These are phyloP conservation scores for Drosophila stalkeri DNA, from an alignment of 2,888 invertebrate genomes.

Conservation along the genomic window DNA sequence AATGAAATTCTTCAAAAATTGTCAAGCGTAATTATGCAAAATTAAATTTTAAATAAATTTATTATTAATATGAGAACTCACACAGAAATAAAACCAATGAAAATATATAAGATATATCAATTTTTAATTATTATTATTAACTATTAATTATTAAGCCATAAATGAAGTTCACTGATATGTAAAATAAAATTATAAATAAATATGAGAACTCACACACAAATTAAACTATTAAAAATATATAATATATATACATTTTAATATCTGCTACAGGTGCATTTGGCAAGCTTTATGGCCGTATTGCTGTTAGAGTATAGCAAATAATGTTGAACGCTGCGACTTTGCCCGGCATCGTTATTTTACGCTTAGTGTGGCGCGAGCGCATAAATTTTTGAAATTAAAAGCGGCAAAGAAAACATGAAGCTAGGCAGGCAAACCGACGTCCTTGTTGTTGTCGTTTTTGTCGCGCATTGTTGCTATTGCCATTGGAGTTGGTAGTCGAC, in stretches of 20 bases:
- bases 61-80: too few relatives aligned
- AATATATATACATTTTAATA: neutral
- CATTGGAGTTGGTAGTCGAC: constrained; percentile 15
- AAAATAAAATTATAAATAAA: neutral
- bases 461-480: constrained; percentile 71
- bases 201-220: neutral
- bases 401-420: constrained; percentile 81
- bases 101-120: too few relatives aligned
- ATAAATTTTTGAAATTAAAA: constrained; percentile 82
- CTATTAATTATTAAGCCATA: too few relatives aligned
- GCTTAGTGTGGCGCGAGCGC: constrained; percentile 82
- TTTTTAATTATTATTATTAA: too few relatives aligned
- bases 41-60: neutral
- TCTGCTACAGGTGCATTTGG: neutral
- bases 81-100: too few relatives aligned
- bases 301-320: constrained; percentile 51
- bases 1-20: neutral
- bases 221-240: neutral
- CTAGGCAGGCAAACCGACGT: constrained; percentile 71
- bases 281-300: neutral
- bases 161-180: neutral
- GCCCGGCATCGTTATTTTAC: constrained; percentile 76
- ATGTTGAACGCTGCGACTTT: constrained; percentile 61
- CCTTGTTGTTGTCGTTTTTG: constrained; percentile 67
- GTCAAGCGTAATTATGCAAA: too few relatives aligned